Evolutionary conservation across 1,140 invertebrate species (phyloP).

Genomic region (Drosophila seguyi): DNA sequence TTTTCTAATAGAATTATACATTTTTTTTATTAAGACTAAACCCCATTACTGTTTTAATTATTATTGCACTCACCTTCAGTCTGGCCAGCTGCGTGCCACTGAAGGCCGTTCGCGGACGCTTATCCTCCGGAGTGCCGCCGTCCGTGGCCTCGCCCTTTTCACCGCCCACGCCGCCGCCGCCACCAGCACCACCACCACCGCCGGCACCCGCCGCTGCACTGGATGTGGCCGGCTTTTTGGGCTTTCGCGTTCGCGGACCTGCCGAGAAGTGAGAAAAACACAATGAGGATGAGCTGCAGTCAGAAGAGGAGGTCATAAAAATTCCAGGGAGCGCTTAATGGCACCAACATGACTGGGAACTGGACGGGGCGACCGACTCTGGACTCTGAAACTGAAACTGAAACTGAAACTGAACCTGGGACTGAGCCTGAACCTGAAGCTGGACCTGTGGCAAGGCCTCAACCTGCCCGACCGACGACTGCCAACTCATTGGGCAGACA

Average conservation of each 20-base stretch:
- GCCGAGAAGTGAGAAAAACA: slow-evolving; percentile 60
- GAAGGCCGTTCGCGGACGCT: slow-evolving; percentile 98
- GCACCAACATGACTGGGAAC: slow-evolving; percentile 69
- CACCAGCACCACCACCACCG: not conserved
- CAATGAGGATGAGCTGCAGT: slow-evolving; percentile 12
- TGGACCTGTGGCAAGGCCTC: slow-evolving; percentile 19
- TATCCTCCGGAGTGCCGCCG: slow-evolving; percentile 90
- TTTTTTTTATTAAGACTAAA: no score
- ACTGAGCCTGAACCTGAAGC: slow-evolving; percentile 2
- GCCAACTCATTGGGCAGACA: slow-evolving; percentile 67
- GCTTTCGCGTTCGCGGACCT: slow-evolving; percentile 95
- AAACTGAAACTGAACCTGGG: not conserved
- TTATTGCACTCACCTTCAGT: slow-evolving; percentile 89
- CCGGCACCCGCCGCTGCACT: slow-evolving; percentile 59
- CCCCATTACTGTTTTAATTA: no score
- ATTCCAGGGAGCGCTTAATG: slow-evolving; percentile 76
- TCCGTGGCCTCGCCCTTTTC: slow-evolving; percentile 44
- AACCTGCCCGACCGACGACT: slow-evolving; percentile 36
- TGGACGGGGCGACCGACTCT: not conserved
- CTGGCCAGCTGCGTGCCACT: slow-evolving; percentile 96
- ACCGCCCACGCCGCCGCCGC: slow-evolving; percentile 56
- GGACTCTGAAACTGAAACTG: not conserved
- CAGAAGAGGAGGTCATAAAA: slow-evolving; percentile 80
- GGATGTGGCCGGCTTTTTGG: slow-evolving; percentile 88
- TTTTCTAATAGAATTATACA: not conserved